phyloP scores from a whole-genome alignment of 1,140 invertebrate genomes.

The Mamestra configurata region DNA sequence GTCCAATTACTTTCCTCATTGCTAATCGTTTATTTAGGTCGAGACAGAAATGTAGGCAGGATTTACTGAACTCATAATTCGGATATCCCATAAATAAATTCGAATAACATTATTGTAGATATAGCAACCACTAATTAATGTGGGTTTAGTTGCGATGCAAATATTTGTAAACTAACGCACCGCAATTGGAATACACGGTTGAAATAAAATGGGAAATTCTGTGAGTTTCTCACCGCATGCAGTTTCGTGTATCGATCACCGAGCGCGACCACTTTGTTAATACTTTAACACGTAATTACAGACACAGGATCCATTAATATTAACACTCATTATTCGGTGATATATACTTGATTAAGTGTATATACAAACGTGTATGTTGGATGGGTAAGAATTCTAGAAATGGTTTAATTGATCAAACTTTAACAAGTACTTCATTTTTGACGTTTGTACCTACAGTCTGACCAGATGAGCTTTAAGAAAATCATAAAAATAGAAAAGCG shows the following conservation, averaged over 20 bases:
- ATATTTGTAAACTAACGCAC: conserved; percentile 38
- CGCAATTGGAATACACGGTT: conserved; percentile 10
- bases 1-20: not conserved
- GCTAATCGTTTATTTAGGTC: not conserved
- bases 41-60: not conserved
- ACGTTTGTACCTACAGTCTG: too few relatives aligned
- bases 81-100: not conserved
- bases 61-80: not conserved
- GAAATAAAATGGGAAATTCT: conserved; percentile 27
- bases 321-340: not conserved
- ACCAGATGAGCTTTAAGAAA: too few relatives aligned
- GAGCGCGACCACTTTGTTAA: conserved; percentile 16
- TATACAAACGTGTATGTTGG: not conserved
- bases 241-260: conserved; percentile 29
- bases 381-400: not conserved
- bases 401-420: too few relatives aligned
- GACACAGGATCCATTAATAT: conserved; percentile 38
- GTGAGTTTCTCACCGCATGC: conserved; percentile 21
- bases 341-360: not conserved
- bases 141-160: conserved; percentile 32
- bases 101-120: not conserved
- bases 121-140: conserved; percentile 14
- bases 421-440: too few relatives aligned
- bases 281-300: conserved; percentile 43
- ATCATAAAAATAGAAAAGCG: too few relatives aligned